Evolutionary conservation across 2,797 vertebrate genomes (phyloP).

Genomic region (Sylvilagus floridanus): DNA sequence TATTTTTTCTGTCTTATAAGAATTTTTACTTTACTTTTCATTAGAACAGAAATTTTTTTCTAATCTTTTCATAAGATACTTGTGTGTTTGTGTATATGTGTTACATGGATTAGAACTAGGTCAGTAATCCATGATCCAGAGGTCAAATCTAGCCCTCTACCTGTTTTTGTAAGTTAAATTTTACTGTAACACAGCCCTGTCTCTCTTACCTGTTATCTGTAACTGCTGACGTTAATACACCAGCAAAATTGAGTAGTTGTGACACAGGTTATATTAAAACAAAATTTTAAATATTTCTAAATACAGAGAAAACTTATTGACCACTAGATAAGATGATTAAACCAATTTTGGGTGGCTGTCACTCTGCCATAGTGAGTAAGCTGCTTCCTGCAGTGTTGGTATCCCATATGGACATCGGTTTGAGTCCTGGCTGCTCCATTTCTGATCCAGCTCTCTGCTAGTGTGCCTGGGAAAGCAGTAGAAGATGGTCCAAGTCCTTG

Average conservation of each 20-base stretch:
- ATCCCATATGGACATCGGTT: no score
- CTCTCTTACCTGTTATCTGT: neutral
- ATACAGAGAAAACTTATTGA: neutral
- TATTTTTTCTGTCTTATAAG: neutral
- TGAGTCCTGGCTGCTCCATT: no score
- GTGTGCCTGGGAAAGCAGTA: neutral
- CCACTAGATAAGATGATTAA: neutral
- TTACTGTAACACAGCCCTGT: neutral
- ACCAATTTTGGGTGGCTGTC: no score
- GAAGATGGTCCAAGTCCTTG: neutral
- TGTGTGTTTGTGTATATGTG: conserved; percentile 34
- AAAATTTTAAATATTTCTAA: conserved; percentile 7
- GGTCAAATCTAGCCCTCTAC: neutral
- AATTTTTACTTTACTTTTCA: conserved; percentile 55
- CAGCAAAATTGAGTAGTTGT: neutral
- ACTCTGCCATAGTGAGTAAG: no score
- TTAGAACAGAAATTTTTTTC: conserved; percentile 68
- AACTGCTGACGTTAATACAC: neutral
- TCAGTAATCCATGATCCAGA: neutral
- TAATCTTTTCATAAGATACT: conserved; percentile 64
- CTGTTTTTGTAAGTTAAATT: conserved; percentile 27
- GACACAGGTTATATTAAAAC: neutral
- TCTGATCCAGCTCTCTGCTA: no score
- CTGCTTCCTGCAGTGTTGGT: no score
- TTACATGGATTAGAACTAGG: conserved; percentile 45